Percentiles rank a stretch among this genome's conserved stretches.
phyloP scores from a whole-genome alignment of 2,113 vertebrate species.

The Hypanus sabinus region DNA sequence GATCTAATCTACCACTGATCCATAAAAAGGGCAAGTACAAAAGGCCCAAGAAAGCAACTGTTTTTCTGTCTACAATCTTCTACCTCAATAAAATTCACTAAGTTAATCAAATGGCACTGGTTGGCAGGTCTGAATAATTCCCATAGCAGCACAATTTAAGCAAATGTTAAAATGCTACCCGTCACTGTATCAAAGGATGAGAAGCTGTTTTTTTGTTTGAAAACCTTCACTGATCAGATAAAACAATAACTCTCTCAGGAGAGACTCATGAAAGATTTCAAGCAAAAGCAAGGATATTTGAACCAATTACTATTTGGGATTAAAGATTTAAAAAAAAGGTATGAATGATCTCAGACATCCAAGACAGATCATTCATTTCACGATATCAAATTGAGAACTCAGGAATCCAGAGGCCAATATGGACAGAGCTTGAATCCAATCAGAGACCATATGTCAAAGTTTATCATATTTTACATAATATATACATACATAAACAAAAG shows the following conservation, averaged over 20 bases:
- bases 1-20: background rate
- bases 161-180: background rate
- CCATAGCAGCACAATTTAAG: slow-evolving; percentile 28
- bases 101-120: slow-evolving; percentile 27
- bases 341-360: background rate
- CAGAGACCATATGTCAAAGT: background rate
- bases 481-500: background rate
- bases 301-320: background rate
- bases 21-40: slow-evolving; percentile 1
- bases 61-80: background rate
- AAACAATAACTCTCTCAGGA: background rate
- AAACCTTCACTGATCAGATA: background rate
- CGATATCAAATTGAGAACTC: background rate
- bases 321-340: background rate
- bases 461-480: background rate
- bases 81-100: background rate
- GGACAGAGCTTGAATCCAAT: background rate
- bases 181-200: background rate
- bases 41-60: background rate
- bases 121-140: slow-evolving; percentile 18
- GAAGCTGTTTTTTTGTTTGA: background rate
- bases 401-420: background rate
- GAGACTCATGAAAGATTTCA: background rate
- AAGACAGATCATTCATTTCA: background rate
- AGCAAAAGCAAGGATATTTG: background rate